These are phyloP conservation scores for Agonopterix subpropinquella DNA, from an alignment of 2,888 invertebrate species.

Conservation along the genomic window DNA sequence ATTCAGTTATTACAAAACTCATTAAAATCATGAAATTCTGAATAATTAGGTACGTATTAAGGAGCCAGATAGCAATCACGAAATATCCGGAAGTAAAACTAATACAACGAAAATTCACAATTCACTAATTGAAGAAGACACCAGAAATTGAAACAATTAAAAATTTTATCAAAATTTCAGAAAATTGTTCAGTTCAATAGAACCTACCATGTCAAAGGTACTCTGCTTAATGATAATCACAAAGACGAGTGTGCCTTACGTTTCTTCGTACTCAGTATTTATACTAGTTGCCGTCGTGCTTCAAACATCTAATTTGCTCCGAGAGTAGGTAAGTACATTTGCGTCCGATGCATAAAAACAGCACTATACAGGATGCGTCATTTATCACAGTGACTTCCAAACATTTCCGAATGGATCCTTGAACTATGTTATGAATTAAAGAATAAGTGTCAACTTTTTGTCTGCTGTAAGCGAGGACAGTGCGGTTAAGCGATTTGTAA, in stretches of 20 bases:
- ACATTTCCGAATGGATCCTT: background rate
- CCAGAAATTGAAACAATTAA: no score
- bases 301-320: constrained; percentile 58
- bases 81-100: no score
- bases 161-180: no score
- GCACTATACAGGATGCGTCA: constrained; percentile 10
- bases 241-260: constrained; percentile 43
- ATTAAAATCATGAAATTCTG: no score
- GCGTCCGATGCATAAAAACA: constrained; percentile 43
- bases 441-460: no score
- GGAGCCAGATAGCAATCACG: no score
- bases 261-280: constrained; percentile 41
- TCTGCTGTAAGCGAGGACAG: background rate
- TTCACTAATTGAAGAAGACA: no score
- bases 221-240: constrained; percentile 27
- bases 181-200: background rate
- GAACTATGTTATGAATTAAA: background rate
- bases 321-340: constrained; percentile 37
- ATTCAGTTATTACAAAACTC: no score
- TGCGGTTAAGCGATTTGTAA: no score
- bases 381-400: background rate
- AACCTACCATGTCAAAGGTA: constrained; percentile 35
- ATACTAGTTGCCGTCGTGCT: constrained; percentile 38
- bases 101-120: no score
- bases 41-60: no score